Evolutionary conservation across 2,797 vertebrate species (phyloP).

Genomic region (Anguilla anguilla): DNA sequence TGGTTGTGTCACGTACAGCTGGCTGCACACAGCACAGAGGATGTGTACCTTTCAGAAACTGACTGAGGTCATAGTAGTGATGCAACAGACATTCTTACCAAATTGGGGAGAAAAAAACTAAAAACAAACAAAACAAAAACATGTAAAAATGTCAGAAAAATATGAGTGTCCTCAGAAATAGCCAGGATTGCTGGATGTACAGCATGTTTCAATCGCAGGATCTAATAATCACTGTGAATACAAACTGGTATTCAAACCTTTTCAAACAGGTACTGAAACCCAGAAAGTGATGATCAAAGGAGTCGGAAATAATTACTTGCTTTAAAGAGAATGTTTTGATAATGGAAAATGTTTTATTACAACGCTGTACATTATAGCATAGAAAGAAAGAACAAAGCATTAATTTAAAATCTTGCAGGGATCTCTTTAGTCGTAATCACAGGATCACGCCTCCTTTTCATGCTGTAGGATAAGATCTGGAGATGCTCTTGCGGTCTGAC

Average conservation of each 20-base stretch:
- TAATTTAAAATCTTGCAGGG: not conserved
- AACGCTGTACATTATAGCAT: not conserved
- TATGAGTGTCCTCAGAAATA: too few relatives aligned
- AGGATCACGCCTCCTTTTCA: not conserved
- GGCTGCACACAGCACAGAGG: not conserved
- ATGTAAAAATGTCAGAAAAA: too few relatives aligned
- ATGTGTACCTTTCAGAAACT: not conserved
- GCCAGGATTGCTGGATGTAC: too few relatives aligned
- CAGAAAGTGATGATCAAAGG: constrained; percentile 17
- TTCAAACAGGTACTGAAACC: constrained; percentile 17
- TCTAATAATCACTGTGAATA: not conserved
- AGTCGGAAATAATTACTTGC: not conserved
- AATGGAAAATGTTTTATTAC: not conserved
- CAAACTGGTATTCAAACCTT: too few relatives aligned
- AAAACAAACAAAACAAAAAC: too few relatives aligned
- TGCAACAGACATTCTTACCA: too few relatives aligned
- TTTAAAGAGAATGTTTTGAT: not conserved
- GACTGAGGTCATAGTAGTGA: not conserved
- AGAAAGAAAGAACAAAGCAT: not conserved
- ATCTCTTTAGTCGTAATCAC: not conserved
- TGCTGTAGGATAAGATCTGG: not conserved
- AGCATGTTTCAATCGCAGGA: not conserved
- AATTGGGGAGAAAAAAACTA: too few relatives aligned
- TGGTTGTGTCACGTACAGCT: not conserved
- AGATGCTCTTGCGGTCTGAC: not conserved